Evolutionary conservation across 2,113 vertebrate species (phyloP).

Genomic region (Menura novaehollandiae): DNA sequence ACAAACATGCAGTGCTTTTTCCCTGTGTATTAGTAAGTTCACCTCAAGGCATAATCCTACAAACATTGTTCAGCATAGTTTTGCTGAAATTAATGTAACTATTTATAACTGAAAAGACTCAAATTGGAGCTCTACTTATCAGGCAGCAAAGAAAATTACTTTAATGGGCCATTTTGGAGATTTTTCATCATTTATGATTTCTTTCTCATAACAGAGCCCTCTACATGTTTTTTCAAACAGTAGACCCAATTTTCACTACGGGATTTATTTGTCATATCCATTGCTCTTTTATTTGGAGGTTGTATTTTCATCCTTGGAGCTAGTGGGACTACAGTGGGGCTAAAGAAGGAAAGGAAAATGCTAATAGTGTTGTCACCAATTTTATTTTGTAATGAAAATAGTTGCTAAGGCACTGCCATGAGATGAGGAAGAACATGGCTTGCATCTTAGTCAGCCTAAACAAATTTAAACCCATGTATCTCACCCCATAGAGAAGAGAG

Average conservation of each 20-base stretch:
- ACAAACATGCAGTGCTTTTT: not conserved
- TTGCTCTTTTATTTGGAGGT: not conserved
- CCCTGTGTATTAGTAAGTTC: not conserved
- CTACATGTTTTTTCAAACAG: not conserved
- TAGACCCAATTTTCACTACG: not conserved
- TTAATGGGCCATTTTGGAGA: slow-evolving; percentile 10
- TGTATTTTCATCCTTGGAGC: not conserved
- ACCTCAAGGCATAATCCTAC: not conserved
- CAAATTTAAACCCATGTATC: not conserved
- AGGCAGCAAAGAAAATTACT: slow-evolving; percentile 5
- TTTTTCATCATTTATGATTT: not conserved
- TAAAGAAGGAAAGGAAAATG: not conserved
- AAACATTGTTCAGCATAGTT: not conserved
- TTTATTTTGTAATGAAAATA: not conserved
- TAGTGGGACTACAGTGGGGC: not conserved
- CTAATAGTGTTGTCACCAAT: not conserved
- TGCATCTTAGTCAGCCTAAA: not conserved
- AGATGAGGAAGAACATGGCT: not conserved
- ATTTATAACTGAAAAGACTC: not conserved
- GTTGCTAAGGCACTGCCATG: not conserved
- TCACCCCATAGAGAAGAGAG: not conserved
- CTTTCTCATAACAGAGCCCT: not conserved
- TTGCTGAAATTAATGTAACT: not conserved
- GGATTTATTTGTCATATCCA: not conserved
- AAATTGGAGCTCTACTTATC: not conserved